Evolutionary conservation across 2,888 invertebrate species (phyloP).

Genomic region (Drosophila anomelani): DNA sequence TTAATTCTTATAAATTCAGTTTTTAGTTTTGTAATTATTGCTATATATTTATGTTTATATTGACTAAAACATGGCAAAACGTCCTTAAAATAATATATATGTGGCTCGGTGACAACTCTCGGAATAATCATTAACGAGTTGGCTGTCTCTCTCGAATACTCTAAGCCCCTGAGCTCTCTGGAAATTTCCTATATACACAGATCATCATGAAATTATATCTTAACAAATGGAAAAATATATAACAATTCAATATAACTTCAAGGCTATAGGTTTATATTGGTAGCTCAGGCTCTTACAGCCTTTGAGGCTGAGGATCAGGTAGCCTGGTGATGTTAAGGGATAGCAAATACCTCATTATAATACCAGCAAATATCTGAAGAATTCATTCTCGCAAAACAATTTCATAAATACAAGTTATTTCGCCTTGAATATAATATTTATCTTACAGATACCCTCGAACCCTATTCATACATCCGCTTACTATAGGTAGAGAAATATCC

Average conservation of each 20-base stretch:
- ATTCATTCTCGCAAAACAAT: neutral
- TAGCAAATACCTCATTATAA: too few species aligned
- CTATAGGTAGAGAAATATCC: neutral
- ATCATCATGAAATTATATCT: neutral
- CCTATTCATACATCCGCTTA: neutral
- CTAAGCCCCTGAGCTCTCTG: neutral
- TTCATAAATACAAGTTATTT: too few species aligned
- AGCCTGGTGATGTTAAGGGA: too few species aligned
- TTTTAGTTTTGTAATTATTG: neutral
- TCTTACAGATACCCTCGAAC: neutral
- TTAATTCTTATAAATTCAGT: neutral
- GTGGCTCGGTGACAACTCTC: conserved; percentile 3
- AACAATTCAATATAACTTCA: neutral
- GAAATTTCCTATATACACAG: conserved; percentile 9
- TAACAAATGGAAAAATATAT: too few species aligned
- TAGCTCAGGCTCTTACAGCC: neutral
- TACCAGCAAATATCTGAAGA: neutral
- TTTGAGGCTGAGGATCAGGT: too few species aligned
- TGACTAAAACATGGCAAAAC: neutral
- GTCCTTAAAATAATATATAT: neutral
- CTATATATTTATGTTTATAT: neutral
- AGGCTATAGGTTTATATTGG: neutral
- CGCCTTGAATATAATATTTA: neutral
- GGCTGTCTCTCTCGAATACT: neutral
- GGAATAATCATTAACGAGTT: neutral